Evolutionary conservation across 2,113 vertebrate genomes (phyloP).

Genomic region (Alectura lathami): DNA sequence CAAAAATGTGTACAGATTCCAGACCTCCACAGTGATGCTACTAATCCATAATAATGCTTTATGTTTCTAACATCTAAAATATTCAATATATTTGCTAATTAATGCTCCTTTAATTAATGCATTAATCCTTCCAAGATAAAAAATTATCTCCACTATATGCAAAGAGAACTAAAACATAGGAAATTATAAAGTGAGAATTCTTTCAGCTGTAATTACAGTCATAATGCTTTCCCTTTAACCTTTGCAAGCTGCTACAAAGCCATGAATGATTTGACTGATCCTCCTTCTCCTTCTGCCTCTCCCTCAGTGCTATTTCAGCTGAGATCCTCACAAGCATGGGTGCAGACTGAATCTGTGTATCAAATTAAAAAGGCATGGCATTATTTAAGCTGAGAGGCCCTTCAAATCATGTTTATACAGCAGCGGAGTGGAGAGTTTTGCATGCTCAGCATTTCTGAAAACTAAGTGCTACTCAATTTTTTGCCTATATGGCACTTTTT

Average conservation of each 20-base stretch:
- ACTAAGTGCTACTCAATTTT: conserved; percentile 12
- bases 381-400: conserved; percentile 58
- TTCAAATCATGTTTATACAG: conserved; percentile 38
- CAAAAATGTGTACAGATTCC: rapidly evolving
- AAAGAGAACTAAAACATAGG: background rate
- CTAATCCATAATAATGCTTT: background rate
- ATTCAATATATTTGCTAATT: background rate
- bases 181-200: background rate
- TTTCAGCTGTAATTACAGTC: background rate
- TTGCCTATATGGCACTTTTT: conserved; percentile 29
- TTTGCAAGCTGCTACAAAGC: background rate
- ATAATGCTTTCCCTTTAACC: background rate
- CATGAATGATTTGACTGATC: rapidly evolving
- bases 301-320: background rate
- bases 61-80: background rate
- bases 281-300: background rate
- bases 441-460: conserved; percentile 29
- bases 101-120: background rate
- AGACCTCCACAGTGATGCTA: background rate
- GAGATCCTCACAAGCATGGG: background rate
- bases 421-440: conserved; percentile 39
- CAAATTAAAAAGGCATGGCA: conserved; percentile 8
- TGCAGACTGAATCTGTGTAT: background rate
- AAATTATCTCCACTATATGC: background rate
- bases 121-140: background rate